Percentiles rank a stretch among this genome's conserved stretches.
Conservation (phyloP, 2,113 vertebrate genomes). For the Sitta europaea region DNA sequence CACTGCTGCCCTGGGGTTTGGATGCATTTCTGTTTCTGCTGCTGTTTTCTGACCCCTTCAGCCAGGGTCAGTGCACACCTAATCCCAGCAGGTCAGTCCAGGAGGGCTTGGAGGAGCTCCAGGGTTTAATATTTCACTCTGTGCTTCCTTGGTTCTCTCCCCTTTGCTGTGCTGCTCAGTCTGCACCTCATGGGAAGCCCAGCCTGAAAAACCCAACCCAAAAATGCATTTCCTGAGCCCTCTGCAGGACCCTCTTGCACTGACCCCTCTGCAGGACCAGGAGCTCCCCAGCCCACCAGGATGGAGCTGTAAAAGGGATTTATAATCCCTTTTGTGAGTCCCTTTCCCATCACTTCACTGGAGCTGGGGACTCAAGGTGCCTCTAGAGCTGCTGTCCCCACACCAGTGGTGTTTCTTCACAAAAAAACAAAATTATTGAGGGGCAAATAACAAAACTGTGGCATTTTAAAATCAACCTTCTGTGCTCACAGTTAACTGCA, state of each 20-base stretch:
- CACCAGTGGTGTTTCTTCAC: not conserved
- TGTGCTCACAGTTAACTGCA: fast-evolving
- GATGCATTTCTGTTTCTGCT: not conserved
- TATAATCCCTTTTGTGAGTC: not conserved
- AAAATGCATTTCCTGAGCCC: not conserved
- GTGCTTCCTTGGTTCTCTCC: fast-evolving
- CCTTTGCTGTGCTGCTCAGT: not conserved
- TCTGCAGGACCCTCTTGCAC: too few species aligned
- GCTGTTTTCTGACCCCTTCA: not conserved
- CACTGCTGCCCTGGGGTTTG: not conserved
- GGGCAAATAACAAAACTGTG: not conserved
- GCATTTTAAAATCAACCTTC: not conserved
- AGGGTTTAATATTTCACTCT: not conserved
- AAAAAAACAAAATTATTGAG: not conserved
- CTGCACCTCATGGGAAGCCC: not conserved
- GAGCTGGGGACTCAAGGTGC: not conserved
- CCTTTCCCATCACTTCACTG: not conserved
- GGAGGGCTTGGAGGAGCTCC: not conserved
- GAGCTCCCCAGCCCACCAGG: not conserved
- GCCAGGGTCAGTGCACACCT: not conserved
- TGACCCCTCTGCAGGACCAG: not conserved
- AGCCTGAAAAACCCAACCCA: fast-evolving
- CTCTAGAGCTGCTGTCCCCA: not conserved
- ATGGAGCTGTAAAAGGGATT: too few species aligned
- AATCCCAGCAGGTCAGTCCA: not conserved